Conservation (phyloP, 1,140 invertebrate species). For the Ceratosolen solmsi region DNA sequence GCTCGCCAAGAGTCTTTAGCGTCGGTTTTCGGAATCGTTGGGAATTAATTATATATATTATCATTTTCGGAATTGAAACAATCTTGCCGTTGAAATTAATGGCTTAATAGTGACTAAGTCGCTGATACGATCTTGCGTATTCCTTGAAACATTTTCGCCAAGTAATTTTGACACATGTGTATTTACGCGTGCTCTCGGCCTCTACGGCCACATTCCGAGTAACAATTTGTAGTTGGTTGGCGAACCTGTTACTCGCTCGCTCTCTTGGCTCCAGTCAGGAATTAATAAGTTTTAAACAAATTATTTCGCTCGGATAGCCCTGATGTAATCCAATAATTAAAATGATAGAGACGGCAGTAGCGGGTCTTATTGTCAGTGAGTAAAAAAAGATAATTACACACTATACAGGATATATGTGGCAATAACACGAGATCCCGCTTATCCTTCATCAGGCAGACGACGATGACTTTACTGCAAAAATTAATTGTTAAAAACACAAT, state of each 20-base stretch:
- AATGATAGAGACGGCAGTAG: background rate
- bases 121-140: constrained; percentile 5
- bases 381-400: constrained; percentile 13
- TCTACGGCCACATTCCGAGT: background rate
- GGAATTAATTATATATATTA: constrained; percentile 41
- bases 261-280: background rate
- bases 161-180: constrained; percentile 27
- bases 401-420: background rate
- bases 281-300: constrained; percentile 11
- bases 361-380: background rate
- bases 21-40: constrained; percentile 1
- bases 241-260: constrained; percentile 13
- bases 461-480: constrained; percentile 43
- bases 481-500: constrained; percentile 48
- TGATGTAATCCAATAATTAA: constrained; percentile 31
- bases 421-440: constrained; percentile 11
- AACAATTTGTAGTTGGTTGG: constrained; percentile 12
- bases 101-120: constrained; percentile 21
- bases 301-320: background rate
- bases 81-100: constrained; percentile 29
- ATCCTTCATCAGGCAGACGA: constrained; percentile 30
- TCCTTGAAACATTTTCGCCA: constrained; percentile 33
- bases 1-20: background rate
- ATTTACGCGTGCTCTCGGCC: background rate
- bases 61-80: constrained; percentile 34